Evolutionary conservation across 2,888 invertebrate species (phyloP).

Genomic region (Orchesellides sinensis): DNA sequence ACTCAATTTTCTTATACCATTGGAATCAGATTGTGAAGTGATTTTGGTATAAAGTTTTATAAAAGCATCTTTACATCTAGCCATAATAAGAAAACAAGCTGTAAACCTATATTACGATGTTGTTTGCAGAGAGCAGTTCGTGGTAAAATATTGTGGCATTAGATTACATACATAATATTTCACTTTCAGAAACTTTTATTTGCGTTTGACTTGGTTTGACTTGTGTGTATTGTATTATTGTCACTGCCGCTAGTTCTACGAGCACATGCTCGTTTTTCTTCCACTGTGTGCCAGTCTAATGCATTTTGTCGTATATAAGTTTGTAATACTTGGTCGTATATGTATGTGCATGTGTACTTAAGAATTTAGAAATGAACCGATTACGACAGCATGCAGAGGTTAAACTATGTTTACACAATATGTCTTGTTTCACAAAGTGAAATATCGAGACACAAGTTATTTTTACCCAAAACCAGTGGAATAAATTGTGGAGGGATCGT

Average conservation of each 20-base stretch:
- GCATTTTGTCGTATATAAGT: no score
- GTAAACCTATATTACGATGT: constrained; percentile 44
- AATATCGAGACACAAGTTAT: neutral
- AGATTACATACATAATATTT: constrained; percentile 48
- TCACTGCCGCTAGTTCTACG: no score
- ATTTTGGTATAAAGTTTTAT: no score
- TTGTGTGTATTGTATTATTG: no score
- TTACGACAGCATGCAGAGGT: constrained; percentile 7
- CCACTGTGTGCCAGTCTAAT: no score
- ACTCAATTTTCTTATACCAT: no score
- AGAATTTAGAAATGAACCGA: constrained; percentile 19
- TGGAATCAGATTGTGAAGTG: no score
- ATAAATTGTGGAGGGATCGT: neutral
- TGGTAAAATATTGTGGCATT: constrained; percentile 32
- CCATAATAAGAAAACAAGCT: constrained; percentile 26
- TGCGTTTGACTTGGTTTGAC: neutral
- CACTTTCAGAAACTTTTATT: constrained; percentile 38
- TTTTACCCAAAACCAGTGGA: neutral
- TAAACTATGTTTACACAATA: constrained; percentile 16
- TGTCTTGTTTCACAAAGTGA: constrained; percentile 15
- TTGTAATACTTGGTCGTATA: no score
- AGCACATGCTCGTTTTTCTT: no score
- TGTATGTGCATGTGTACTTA: constrained; percentile 5
- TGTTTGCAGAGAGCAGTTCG: constrained; percentile 39
- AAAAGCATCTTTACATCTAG: no score